Base-by-base conservation (phyloP, 2,797 vertebrate genomes). In the Silurus aristotelis region DNA sequence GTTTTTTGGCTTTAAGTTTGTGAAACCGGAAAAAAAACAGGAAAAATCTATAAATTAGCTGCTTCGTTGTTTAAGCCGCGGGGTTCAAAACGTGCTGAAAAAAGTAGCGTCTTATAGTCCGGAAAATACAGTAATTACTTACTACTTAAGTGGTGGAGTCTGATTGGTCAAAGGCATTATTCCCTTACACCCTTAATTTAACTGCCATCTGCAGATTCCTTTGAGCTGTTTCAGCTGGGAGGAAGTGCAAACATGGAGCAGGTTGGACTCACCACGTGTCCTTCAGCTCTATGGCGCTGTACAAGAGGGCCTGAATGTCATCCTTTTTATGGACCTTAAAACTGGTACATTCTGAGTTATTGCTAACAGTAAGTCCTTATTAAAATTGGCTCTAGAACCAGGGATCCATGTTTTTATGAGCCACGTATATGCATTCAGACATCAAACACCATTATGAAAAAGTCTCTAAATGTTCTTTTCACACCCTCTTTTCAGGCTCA, bases 301-400 rank as follows among this genome's bases (percentile, higher is more conserved):
- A 88, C 96, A 95, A 86, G 97, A 99, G 84, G 97, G 96, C 0
- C 95, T 92, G 12, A 97, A 95, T 91, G 83, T 99, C 3, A 93
- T 97, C 48, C 96, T 99, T 88, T 99, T 99, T 93, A 98, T 99
- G 97, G 96, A 98, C 87, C 89, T 97, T 56, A 96, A 98, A 89
- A 96, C 97, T 92, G 97, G 98, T 98, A 87, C 93, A 88, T 31
- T 15, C 52, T 2, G 52, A 55, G 48, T 46, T 10, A 4, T 61
- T 63, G 31, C 19, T 78, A n/a, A 52, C 20, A 52, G 3, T n/a
- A 52, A n/a, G 12, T 55, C 27, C 55, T 19, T 60, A 38, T 31
- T 31, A 38, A 19, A 22, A 73, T 20, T 15, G 17, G 7, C 25
- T 20, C 75, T 17, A 1, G n/a, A 77, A 79, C 31, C 6, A 61